Evolutionary conservation across 2,797 vertebrate species (phyloP).

Genomic region (Cossypha dichroa): DNA sequence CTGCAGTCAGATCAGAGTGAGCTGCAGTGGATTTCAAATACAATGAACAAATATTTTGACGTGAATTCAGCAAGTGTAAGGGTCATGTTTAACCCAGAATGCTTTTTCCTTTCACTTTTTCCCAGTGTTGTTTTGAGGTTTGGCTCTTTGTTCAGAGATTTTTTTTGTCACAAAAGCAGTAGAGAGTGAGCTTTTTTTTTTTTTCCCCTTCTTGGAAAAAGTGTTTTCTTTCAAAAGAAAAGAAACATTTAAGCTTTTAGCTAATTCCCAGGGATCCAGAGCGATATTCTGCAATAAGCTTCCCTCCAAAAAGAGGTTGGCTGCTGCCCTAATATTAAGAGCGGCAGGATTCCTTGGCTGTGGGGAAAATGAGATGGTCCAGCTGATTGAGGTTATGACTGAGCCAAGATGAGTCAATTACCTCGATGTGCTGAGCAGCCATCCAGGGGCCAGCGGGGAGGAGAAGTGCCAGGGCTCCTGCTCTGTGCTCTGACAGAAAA

Average conservation of each 20-base stretch:
- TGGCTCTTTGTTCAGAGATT: background rate
- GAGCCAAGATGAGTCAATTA: constrained; percentile 68
- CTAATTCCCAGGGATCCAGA: constrained; percentile 27
- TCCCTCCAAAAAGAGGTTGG: constrained; percentile 30
- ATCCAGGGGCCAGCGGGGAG: background rate
- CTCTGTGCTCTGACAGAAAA: constrained; percentile 3
- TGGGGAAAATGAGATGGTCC: constrained; percentile 57
- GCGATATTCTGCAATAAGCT: constrained; percentile 36
- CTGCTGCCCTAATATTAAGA: constrained; percentile 22
- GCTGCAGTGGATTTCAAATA: background rate
- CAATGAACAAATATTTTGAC: background rate
- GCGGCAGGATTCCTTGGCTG: constrained; percentile 47
- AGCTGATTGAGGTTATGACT: constrained; percentile 54
- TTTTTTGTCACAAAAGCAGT: background rate
- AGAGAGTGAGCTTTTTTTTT: background rate
- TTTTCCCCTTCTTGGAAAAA: background rate
- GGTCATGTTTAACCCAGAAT: background rate
- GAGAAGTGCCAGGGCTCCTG: background rate
- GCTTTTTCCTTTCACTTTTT: background rate
- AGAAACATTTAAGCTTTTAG: constrained; percentile 3
- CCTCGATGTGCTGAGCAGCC: constrained; percentile 42
- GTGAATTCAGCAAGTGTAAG: background rate
- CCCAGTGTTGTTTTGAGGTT: background rate
- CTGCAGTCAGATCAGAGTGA: background rate
- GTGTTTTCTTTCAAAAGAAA: background rate